Evolutionary conservation across 2,888 invertebrate genomes (phyloP).

Genomic region (Steinernema carpocapsae): DNA sequence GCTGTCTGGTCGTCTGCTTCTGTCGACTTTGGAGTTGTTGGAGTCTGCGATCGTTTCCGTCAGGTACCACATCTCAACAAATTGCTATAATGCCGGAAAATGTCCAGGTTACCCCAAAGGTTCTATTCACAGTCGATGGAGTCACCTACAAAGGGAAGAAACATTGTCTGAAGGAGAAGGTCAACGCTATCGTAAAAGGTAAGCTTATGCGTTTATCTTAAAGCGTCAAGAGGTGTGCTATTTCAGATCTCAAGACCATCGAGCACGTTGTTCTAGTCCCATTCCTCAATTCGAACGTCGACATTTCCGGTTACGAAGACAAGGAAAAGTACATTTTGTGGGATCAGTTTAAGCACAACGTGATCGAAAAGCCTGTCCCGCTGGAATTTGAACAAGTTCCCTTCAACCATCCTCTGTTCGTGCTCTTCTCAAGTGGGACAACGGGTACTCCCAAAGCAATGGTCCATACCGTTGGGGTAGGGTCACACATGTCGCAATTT

Average conservation of each 20-base stretch:
- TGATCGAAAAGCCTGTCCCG: conserved; percentile 37
- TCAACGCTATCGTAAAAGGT: conserved; percentile 71
- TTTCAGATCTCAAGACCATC: conserved; percentile 53
- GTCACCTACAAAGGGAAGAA: conserved; percentile 73
- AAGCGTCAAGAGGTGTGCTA: neutral
- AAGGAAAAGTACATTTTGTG: conserved; percentile 44
- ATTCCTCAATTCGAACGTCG: conserved; percentile 41
- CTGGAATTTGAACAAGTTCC: conserved; percentile 72
- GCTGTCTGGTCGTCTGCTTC: conserved; percentile 74
- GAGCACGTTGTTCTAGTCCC: conserved; percentile 57
- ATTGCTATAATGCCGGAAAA: neutral
- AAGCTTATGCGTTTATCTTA: too few species aligned
- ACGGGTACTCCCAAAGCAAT: conserved; percentile 75
- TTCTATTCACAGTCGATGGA: conserved; percentile 73
- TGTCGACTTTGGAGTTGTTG: conserved; percentile 73
- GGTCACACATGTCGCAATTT: conserved; percentile 48
- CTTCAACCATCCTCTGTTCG: conserved; percentile 74
- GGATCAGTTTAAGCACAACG: conserved; percentile 45
- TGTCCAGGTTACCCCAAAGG: conserved; percentile 72
- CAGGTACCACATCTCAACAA: conserved; percentile 55
- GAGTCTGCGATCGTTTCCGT: conserved; percentile 60
- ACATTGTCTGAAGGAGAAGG: conserved; percentile 72
- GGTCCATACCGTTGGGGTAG: conserved; percentile 74
- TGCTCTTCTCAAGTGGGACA: conserved; percentile 75
- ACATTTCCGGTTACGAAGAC: conserved; percentile 43